Evolutionary conservation across 2,113 vertebrate genomes (phyloP).

Genomic region (Corythaixoides concolor): DNA sequence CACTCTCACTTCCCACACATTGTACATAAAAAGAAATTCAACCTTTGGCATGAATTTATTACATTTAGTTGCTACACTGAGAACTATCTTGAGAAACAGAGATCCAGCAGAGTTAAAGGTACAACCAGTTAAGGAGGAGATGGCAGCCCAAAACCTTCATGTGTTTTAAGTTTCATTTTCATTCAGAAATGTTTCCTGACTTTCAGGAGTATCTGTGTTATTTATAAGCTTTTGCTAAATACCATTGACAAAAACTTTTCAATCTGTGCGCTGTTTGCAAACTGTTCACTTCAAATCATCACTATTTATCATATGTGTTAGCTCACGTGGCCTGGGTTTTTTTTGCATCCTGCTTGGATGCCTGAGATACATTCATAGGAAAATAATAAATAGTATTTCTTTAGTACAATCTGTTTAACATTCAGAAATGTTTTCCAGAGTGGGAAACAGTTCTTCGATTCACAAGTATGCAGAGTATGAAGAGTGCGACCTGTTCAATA

Average conservation of each 20-base stretch:
- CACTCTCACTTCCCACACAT: background rate
- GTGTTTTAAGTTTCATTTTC: background rate
- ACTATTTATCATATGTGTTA: constrained; percentile 23
- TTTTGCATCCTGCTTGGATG: constrained; percentile 4
- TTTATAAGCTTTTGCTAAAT: constrained; percentile 18
- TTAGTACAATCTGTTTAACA: constrained; percentile 26
- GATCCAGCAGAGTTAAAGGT: background rate
- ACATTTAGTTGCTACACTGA: background rate
- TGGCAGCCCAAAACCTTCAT: background rate
- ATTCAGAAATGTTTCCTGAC: background rate
- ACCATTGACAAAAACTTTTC: background rate
- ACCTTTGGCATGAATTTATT: background rate
- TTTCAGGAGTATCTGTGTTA: constrained; percentile 21
- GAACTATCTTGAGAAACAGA: background rate
- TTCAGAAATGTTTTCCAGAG: background rate
- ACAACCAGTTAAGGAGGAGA: background rate
- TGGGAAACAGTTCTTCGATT: background rate
- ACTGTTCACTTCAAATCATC: constrained; percentile 44
- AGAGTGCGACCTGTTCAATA: constrained; percentile 30
- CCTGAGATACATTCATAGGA: background rate
- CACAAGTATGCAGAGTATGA: background rate
- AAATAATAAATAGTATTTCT: constrained; percentile 30
- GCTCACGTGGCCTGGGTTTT: background rate
- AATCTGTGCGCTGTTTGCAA: constrained; percentile 55
- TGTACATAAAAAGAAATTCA: background rate